A percentile compares a stretch with the other conserved stretches of the same genome.
Conservation (phyloP, 2,888 invertebrate genomes). For the Lottia gigantea region DNA sequence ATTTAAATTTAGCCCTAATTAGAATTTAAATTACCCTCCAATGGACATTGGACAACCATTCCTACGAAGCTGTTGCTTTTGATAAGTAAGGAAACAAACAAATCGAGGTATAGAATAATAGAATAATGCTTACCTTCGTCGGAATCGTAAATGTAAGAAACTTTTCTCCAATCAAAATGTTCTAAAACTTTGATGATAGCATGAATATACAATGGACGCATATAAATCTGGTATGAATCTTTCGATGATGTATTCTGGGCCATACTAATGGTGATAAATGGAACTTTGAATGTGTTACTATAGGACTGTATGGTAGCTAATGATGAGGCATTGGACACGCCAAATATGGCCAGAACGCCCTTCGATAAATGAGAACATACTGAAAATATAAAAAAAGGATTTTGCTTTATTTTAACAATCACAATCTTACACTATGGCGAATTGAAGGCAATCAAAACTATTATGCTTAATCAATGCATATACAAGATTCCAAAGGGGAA, state of each 20-base stretch:
- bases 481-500: too few relatives aligned
- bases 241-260: constrained; percentile 41
- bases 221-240: constrained; percentile 36
- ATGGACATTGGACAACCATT: too few relatives aligned
- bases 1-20: too few relatives aligned
- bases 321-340: constrained; percentile 46
- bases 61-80: too few relatives aligned
- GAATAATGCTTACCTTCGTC: constrained; percentile 37
- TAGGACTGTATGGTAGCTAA: constrained; percentile 52
- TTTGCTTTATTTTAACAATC: too few relatives aligned
- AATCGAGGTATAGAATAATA: background rate
- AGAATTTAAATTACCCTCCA: too few relatives aligned
- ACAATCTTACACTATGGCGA: too few relatives aligned
- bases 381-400: constrained; percentile 30
- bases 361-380: constrained; percentile 47
- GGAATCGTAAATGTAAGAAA: constrained; percentile 39
- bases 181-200: constrained; percentile 39
- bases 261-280: constrained; percentile 51
- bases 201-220: constrained; percentile 39
- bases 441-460: too few relatives aligned
- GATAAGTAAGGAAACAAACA: background rate
- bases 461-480: too few relatives aligned
- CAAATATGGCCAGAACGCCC: constrained; percentile 50
- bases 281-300: constrained; percentile 51
- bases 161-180: constrained; percentile 36